A percentile compares a stretch with the other conserved stretches of the same genome.
These are phyloP conservation scores for Dryobota labecula DNA, from an alignment of 2,888 invertebrate species.

Conservation along the genomic window DNA sequence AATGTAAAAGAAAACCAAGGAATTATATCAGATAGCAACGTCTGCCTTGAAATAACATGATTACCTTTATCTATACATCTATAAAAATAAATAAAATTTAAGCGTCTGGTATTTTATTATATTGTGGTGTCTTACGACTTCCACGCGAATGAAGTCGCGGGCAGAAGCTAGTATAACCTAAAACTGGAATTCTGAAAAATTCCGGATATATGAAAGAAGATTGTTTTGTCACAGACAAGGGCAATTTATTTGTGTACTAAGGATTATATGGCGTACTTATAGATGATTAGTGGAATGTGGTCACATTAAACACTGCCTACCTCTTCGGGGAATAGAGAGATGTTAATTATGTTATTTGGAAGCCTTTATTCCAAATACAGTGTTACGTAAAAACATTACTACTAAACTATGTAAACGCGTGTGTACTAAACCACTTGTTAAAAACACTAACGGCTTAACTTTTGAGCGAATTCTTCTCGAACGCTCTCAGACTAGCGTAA, in stretches of 20 bases:
- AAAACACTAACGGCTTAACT: slow-evolving; percentile 46
- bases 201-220: no score
- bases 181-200: not conserved
- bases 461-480: slow-evolving; percentile 35
- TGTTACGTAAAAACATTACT: slow-evolving; percentile 11
- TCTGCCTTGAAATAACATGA: not conserved
- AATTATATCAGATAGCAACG: not conserved
- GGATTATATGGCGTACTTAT: not conserved
- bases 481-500: slow-evolving; percentile 27
- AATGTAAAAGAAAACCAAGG: not conserved
- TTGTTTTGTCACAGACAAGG: no score
- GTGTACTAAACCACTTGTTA: slow-evolving; percentile 17
- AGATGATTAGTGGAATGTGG: not conserved
- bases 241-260: not conserved
- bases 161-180: no score
- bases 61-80: no score
- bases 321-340: not conserved
- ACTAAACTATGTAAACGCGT: slow-evolving; percentile 19
- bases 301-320: no score
- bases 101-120: no score
- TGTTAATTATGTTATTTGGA: not conserved
- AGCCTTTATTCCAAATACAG: not conserved
- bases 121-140: no score
- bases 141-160: no score
- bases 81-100: no score